Evolutionary conservation across 2,797 vertebrate species (phyloP).

Genomic region (Eulemur mongoz): DNA sequence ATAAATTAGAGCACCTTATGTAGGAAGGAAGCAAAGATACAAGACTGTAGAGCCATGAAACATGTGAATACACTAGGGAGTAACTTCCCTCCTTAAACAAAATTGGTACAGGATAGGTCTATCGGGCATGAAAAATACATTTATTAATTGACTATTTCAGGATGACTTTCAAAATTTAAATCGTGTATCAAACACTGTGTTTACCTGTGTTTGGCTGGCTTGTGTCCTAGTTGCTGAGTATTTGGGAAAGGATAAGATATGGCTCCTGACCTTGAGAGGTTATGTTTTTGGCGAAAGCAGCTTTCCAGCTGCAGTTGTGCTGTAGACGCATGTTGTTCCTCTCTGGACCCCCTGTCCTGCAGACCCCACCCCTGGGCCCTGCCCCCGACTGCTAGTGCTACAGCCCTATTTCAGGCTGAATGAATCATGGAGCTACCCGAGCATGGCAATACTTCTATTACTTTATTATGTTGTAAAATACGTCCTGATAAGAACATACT

Average conservation of each 20-base stretch:
- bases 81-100: neutral
- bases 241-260: neutral
- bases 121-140: neutral
- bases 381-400: accelerated
- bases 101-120: neutral
- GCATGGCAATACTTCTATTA: neutral
- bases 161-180: neutral
- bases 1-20: neutral
- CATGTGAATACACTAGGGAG: neutral
- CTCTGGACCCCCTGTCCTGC: neutral
- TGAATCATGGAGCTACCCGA: neutral
- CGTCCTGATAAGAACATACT: neutral
- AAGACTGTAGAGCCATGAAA: too few species aligned
- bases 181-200: neutral
- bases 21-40: neutral
- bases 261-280: neutral
- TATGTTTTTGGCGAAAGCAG: neutral
- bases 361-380: accelerated
- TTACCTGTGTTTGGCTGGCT: neutral
- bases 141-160: neutral
- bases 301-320: neutral
- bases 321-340: neutral
- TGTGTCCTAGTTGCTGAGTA: neutral
- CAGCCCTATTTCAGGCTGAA: neutral
- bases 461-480: neutral